Evolutionary conservation across 2,113 vertebrate genomes (phyloP).

Genomic region (Cheilinus undulatus): DNA sequence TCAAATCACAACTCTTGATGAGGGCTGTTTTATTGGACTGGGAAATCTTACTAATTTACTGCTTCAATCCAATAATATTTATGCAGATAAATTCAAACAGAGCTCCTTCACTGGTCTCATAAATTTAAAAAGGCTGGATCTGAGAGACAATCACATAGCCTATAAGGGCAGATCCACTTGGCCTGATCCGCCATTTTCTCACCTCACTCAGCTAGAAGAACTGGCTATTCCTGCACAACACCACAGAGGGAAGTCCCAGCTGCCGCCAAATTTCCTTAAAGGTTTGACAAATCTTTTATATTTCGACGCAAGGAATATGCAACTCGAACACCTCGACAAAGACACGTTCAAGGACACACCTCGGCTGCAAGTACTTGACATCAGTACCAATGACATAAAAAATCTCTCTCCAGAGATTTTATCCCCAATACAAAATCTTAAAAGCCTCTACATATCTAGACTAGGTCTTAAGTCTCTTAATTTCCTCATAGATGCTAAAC

Average conservation of each 20-base stretch:
- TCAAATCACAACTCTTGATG: constrained; percentile 55
- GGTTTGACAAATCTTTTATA: constrained; percentile 76
- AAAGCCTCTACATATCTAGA: constrained; percentile 72
- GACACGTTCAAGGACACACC: constrained; percentile 73
- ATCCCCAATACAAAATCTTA: constrained; percentile 60
- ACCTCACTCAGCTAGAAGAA: constrained; percentile 64
- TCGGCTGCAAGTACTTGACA: constrained; percentile 67
- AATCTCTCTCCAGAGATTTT: constrained; percentile 68
- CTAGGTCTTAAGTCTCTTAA: constrained; percentile 71
- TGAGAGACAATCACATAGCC: constrained; percentile 72
- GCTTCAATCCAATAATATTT: constrained; percentile 66
- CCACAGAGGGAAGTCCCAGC: constrained; percentile 1
- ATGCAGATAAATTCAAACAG: accelerated
- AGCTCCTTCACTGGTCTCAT: constrained; percentile 63
- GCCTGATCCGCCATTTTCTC: constrained; percentile 63
- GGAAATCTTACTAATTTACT: constrained; percentile 49
- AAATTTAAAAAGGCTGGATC: constrained; percentile 65
- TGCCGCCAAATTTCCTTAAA: constrained; percentile 77
- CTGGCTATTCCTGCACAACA: constrained; percentile 68
- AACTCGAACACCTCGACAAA: constrained; percentile 50
- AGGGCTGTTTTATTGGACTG: constrained; percentile 66
- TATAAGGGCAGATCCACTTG: accelerated
- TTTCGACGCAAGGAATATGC: constrained; percentile 63
- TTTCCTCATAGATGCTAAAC: constrained; percentile 68
- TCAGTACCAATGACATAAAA: constrained; percentile 73